phyloP scores from a whole-genome alignment of 2,888 invertebrate species.

The Desoria tigrina region DNA sequence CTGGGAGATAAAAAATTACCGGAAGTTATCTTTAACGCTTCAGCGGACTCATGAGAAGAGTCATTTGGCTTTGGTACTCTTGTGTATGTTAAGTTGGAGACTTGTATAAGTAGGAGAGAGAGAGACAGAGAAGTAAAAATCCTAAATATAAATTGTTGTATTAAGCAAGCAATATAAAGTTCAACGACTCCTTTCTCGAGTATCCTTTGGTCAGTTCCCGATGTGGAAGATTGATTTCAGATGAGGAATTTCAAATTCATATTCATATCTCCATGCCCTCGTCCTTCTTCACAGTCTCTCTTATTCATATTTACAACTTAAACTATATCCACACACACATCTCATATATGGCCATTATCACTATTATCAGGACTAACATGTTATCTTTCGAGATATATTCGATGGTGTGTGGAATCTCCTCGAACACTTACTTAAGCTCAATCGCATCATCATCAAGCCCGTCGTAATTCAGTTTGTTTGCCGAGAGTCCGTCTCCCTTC shows the following conservation, averaged over 20 bases:
- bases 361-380: neutral
- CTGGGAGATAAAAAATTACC: conserved; percentile 29
- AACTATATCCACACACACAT: too few species aligned
- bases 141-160: conserved; percentile 23
- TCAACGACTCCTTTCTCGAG: conserved; percentile 41
- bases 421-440: neutral
- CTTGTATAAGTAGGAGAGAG: neutral
- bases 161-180: conserved; percentile 31
- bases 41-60: conserved; percentile 40
- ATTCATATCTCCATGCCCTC: conserved; percentile 16
- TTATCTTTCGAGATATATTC: neutral
- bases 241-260: conserved; percentile 25
- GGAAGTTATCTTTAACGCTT: conserved; percentile 49
- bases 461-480: neutral
- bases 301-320: neutral
- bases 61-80: conserved; percentile 16
- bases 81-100: neutral
- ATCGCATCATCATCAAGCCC: conserved; percentile 5
- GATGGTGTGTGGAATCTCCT: neutral
- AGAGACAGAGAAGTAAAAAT: neutral
- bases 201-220: conserved; percentile 32
- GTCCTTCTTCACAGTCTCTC: neutral
- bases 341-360: too few species aligned
- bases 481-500: neutral
- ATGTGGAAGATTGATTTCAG: conserved; percentile 39